A percentile compares a stretch with the other conserved stretches of the same genome.
phyloP scores from a whole-genome alignment of 2,113 vertebrate species.

The Eolophus roseicapilla region DNA sequence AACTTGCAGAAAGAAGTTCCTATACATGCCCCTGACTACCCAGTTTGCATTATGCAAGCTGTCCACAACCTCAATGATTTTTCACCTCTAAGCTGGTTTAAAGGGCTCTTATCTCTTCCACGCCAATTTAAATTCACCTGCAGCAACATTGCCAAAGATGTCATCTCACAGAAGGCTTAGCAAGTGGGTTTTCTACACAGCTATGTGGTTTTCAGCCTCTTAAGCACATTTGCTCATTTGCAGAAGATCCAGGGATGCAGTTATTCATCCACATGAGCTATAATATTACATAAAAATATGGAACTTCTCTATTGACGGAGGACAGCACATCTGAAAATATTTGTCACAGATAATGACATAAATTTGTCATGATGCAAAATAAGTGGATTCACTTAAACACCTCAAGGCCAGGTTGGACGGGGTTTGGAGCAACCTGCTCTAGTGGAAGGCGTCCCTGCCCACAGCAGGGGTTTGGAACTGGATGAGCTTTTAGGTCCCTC shows the following conservation, averaged over 20 bases:
- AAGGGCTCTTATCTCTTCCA: neutral
- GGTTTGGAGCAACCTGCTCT: neutral
- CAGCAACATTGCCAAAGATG: neutral
- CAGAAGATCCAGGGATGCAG: neutral
- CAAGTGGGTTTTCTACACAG: neutral
- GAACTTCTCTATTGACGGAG: neutral
- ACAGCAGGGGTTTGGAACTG: neutral
- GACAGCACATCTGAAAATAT: neutral
- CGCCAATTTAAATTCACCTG: neutral
- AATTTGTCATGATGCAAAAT: neutral
- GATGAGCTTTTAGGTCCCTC: neutral
- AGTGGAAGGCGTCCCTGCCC: neutral
- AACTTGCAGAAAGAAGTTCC: neutral
- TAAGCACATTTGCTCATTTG: neutral
- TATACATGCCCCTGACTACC: neutral
- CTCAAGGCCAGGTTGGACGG: neutral
- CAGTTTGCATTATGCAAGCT: neutral
- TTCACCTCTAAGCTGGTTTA: neutral
- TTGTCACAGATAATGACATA: neutral
- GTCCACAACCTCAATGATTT: neutral
- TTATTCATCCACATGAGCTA: neutral
- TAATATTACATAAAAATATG: fast-evolving
- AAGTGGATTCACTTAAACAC: neutral
- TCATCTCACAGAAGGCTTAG: neutral
- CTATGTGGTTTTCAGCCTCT: neutral